Percentiles rank a stretch among this genome's conserved stretches.
phyloP scores from a whole-genome alignment of 2,888 invertebrate species.

The Drosophila ochracea region DNA sequence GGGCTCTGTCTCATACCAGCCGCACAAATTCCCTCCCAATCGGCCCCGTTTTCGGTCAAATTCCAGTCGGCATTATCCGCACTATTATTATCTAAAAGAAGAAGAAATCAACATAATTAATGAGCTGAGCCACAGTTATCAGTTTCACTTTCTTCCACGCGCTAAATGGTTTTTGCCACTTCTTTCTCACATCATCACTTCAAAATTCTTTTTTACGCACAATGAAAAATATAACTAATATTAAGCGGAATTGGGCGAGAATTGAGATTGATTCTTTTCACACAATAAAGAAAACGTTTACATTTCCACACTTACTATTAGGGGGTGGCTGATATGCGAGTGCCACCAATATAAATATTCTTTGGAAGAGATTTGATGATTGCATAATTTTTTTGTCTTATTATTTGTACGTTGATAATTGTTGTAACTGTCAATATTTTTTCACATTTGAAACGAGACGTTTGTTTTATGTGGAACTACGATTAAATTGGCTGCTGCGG shows the following conservation, averaged over 20 bases:
- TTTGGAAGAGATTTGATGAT: conserved; percentile 48
- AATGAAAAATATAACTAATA: not conserved
- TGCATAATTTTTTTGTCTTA: conserved; percentile 37
- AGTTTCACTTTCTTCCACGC: conserved; percentile 14
- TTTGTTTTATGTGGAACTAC: conserved; percentile 23
- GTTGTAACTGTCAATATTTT: conserved; percentile 54
- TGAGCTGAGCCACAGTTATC: not conserved
- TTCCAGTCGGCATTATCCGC: conserved; percentile 50
- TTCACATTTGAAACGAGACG: conserved; percentile 28
- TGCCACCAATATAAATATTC: conserved; percentile 62
- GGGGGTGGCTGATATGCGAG: conserved; percentile 51
- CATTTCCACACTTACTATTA: conserved; percentile 47
- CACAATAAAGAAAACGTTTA: no score
- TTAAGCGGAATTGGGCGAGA: not conserved
- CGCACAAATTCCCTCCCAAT: conserved; percentile 61
- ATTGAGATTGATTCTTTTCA: not conserved
- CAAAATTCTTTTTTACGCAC: not conserved
- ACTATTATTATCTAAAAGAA: conserved; percentile 19
- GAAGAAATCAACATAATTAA: conserved; percentile 1
- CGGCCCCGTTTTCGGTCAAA: conserved; percentile 38
- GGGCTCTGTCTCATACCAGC: conserved; percentile 60
- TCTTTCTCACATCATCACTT: not conserved
- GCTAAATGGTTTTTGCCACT: not conserved
- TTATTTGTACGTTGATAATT: conserved; percentile 21
- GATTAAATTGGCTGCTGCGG: conserved; percentile 30